Conservation (phyloP, 2,113 vertebrate genomes). For the Butorides virescens region DNA sequence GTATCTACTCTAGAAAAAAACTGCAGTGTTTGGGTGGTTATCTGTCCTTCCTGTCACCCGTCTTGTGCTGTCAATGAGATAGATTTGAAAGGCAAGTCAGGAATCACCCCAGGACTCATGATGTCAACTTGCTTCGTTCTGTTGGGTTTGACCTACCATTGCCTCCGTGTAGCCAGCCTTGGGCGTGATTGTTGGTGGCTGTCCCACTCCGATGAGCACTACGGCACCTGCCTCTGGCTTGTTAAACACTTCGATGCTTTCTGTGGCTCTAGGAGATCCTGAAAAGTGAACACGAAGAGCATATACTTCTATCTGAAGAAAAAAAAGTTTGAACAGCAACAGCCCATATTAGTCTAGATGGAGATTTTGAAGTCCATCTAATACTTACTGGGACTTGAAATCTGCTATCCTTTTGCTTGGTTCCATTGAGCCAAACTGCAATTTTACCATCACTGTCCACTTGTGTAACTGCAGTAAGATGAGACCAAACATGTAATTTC, state of each 20-base stretch:
- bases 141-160: neutral
- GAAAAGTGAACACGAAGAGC: neutral
- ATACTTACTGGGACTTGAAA: neutral
- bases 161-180: neutral
- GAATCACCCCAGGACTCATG: neutral
- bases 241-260: neutral
- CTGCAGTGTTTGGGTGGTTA: neutral
- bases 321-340: neutral
- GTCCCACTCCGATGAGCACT: neutral
- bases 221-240: neutral
- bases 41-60: neutral
- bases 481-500: neutral
- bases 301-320: neutral
- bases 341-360: neutral
- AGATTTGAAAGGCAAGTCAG: neutral
- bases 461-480: neutral
- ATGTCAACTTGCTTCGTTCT: neutral
- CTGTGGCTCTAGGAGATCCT: neutral
- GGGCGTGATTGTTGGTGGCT: neutral
- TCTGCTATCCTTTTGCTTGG: neutral
- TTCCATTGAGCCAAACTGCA: neutral
- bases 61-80: neutral
- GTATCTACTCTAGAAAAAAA: neutral
- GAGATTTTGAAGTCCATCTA: neutral
- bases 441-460: accelerated